phyloP scores from a whole-genome alignment of 2,888 invertebrate genomes.

The Aphidoletes aphidimyza region DNA sequence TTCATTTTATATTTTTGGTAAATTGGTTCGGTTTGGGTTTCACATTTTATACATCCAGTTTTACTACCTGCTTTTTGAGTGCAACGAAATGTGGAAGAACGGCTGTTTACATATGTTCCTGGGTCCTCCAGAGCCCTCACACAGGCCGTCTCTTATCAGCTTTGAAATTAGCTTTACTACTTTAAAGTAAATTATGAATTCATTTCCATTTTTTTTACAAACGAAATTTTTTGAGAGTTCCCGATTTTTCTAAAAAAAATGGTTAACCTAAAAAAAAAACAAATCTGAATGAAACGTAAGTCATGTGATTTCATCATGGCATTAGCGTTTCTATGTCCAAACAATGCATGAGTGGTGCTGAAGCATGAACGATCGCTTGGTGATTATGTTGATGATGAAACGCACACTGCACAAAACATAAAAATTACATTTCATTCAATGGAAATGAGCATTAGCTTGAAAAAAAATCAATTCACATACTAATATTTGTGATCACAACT shows the following conservation, averaged over 20 bases:
- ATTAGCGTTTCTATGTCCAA: background rate
- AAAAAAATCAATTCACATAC: background rate
- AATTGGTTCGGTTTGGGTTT: background rate
- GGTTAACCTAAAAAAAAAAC: too few species aligned
- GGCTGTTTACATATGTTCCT: background rate
- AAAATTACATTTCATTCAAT: background rate
- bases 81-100: background rate
- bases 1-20: too few species aligned
- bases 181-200: background rate
- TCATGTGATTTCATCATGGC: background rate
- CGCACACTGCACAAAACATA: background rate
- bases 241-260: too few species aligned
- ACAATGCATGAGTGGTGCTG: background rate
- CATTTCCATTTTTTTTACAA: background rate
- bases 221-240: too few species aligned
- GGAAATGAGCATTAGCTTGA: background rate
- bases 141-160: conserved; percentile 14
- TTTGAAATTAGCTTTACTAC: background rate
- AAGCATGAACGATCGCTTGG: background rate
- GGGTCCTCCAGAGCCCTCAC: background rate
- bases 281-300: background rate
- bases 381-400: background rate
- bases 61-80: conserved; percentile 22
- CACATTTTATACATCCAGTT: too few species aligned
- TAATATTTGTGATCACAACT: too few species aligned